Conservation (phyloP, 2,113 vertebrate genomes). For the Hyaena hyaena region DNA sequence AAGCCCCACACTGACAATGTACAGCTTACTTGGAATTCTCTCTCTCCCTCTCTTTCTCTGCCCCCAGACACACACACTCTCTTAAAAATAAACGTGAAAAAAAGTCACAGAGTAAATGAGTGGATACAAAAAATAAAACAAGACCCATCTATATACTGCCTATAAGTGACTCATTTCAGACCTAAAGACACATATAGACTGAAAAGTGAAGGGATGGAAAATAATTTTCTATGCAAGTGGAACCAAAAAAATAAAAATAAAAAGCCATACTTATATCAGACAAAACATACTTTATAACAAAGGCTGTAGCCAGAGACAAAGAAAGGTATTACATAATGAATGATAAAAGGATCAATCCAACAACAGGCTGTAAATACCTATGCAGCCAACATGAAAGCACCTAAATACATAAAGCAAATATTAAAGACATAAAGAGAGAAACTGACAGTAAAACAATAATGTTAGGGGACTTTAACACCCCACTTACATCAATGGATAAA, state of each 20-base stretch:
- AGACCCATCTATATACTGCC: background rate
- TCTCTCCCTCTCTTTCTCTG: too few species aligned
- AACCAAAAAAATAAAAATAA: background rate
- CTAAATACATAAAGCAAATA: too few species aligned
- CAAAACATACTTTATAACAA: background rate
- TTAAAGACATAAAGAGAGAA: background rate
- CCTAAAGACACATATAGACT: background rate
- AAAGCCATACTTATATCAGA: background rate
- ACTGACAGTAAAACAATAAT: background rate
- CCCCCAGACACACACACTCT: too few species aligned
- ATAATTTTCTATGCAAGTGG: background rate
- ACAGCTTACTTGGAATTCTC: too few species aligned
- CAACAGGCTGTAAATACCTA: too few species aligned
- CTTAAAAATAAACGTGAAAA: too few species aligned
- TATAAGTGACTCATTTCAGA: background rate
- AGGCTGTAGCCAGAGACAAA: background rate
- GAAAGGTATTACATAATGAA: background rate
- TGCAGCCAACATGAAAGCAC: too few species aligned
- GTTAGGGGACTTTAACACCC: background rate
- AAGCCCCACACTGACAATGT: too few species aligned
- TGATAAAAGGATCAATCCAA: background rate
- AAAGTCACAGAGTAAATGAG: background rate
- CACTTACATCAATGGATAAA: background rate
- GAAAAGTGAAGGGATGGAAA: background rate
- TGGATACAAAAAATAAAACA: background rate